A percentile compares a stretch with the other conserved stretches of the same genome.
phyloP scores from a whole-genome alignment of 1,140 invertebrate genomes.

The Anastatus disparis region DNA sequence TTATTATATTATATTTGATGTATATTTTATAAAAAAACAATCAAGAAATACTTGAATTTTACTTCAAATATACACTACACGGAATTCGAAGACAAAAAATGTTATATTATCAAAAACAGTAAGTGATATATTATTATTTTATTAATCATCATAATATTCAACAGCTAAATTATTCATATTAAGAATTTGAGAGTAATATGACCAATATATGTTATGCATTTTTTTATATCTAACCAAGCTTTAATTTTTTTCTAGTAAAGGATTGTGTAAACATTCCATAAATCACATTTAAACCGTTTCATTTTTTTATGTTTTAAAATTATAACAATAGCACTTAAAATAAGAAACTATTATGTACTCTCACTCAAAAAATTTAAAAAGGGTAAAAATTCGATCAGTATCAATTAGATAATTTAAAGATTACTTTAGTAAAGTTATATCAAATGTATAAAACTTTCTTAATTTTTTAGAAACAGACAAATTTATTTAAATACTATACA shows the following conservation, averaged over 20 bases:
- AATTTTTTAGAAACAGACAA: slow-evolving; percentile 54
- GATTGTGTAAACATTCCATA: slow-evolving; percentile 1
- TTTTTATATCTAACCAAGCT: no score
- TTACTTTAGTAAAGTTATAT: no score
- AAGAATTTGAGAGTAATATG: not conserved
- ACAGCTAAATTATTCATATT: not conserved
- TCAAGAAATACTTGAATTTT: slow-evolving; percentile 55
- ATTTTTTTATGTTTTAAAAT: no score
- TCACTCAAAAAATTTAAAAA: no score
- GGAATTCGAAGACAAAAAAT: slow-evolving; percentile 57
- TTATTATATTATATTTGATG: no score
- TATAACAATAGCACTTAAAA: no score
- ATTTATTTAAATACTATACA: slow-evolving; percentile 50
- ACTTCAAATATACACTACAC: slow-evolving; percentile 55
- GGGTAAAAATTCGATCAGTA: no score
- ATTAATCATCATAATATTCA: not conserved
- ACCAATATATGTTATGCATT: no score
- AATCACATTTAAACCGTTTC: no score
- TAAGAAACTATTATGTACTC: no score
- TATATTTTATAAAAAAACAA: slow-evolving; percentile 59
- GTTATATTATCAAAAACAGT: slow-evolving; percentile 58
- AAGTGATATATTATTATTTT: slow-evolving; percentile 24
- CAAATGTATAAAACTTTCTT: not conserved
- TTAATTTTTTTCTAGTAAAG: not conserved
- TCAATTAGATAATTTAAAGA: no score